Conservation (phyloP, 2,888 invertebrate genomes). For the Acholoe squamosa region DNA sequence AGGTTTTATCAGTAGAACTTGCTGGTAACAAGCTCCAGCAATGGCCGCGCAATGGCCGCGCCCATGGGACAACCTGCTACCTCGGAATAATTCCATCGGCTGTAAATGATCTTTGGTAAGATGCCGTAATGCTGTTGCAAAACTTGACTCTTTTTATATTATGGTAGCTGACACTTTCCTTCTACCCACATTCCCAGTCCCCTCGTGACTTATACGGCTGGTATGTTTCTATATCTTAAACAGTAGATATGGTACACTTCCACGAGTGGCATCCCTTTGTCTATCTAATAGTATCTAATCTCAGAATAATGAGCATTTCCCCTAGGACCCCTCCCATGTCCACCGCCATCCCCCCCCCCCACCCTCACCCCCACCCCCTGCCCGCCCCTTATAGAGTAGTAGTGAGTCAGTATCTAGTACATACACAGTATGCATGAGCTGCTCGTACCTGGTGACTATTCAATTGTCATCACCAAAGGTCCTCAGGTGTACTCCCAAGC, state of each 20-base stretch:
- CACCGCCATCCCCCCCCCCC: not conserved
- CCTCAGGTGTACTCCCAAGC: not conserved
- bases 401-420: not conserved
- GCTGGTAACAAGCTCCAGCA: no score
- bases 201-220: not conserved
- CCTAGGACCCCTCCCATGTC: not conserved
- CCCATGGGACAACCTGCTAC: no score
- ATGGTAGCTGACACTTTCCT: not conserved
- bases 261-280: no score
- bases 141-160: no score
- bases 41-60: no score
- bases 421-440: slow-evolving; percentile 3
- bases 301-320: not conserved
- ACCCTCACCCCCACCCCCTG: not conserved
- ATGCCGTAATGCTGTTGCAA: no score
- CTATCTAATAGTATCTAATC: no score
- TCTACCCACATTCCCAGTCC: not conserved
- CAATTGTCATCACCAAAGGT: not conserved
- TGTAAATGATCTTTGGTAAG: no score
- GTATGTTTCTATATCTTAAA: no score
- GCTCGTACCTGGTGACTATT: not conserved
- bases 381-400: not conserved
- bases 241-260: no score
- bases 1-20: no score
- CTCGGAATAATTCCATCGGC: no score